Evolutionary conservation across 2,888 invertebrate genomes (phyloP).

Genomic region (Scaptomyza parva): DNA sequence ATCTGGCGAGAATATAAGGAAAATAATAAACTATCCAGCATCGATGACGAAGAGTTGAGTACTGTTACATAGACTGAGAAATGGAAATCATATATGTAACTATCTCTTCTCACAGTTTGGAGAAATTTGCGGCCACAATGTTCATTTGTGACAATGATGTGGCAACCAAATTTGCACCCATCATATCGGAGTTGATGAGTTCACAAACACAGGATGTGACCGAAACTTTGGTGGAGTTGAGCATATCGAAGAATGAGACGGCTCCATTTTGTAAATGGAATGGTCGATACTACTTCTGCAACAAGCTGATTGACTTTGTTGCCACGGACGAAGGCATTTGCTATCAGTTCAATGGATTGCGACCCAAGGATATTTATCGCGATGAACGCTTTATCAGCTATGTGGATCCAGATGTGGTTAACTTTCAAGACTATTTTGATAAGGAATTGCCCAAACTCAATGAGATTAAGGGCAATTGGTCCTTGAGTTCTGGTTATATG

Average conservation of each 20-base stretch:
- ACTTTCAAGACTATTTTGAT: slow-evolving; percentile 78
- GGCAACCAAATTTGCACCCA: slow-evolving; percentile 63
- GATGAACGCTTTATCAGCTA: slow-evolving; percentile 74
- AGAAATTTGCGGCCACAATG: slow-evolving; percentile 77
- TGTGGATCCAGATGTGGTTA: slow-evolving; percentile 70
- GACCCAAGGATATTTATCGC: slow-evolving; percentile 79
- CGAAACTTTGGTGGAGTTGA: slow-evolving; percentile 74
- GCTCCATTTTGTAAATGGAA: slow-evolving; percentile 83
- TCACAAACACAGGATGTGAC: slow-evolving; percentile 48
- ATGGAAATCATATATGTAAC: neutral
- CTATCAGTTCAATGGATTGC: slow-evolving; percentile 83
- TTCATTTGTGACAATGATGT: slow-evolving; percentile 83
- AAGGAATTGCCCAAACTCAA: slow-evolving; percentile 50
- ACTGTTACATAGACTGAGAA: neutral
- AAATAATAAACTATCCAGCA: slow-evolving; percentile 39
- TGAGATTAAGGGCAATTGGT: slow-evolving; percentile 85
- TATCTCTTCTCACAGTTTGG: slow-evolving; percentile 68
- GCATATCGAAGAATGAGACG: slow-evolving; percentile 80
- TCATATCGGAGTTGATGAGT: slow-evolving; percentile 53
- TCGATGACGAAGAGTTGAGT: slow-evolving; percentile 68
- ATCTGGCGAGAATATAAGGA: slow-evolving; percentile 64
- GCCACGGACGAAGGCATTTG: slow-evolving; percentile 84
- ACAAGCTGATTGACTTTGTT: slow-evolving; percentile 80
- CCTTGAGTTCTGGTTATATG: slow-evolving; percentile 87
- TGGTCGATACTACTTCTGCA: slow-evolving; percentile 82